Evolutionary conservation across 2,797 vertebrate species (phyloP).

Genomic region (Peromyscus nudipes): DNA sequence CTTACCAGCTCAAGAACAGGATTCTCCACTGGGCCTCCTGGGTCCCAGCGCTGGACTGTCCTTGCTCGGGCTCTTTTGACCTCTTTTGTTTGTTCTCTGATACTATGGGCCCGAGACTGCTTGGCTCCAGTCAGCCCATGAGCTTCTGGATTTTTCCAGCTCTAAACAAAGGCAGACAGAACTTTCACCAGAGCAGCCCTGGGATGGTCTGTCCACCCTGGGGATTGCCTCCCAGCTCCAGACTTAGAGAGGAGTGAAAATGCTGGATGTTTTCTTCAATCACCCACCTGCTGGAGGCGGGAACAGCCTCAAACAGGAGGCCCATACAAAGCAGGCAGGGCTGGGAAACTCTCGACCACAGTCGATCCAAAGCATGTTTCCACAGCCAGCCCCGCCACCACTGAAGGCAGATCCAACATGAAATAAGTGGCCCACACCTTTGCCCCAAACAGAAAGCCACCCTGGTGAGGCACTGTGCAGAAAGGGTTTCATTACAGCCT

Average conservation of each 20-base stretch:
- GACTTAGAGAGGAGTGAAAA: not conserved
- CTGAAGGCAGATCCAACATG: too few relatives aligned
- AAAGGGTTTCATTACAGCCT: not conserved
- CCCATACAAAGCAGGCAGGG: not conserved
- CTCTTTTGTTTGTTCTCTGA: not conserved
- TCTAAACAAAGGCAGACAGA: not conserved
- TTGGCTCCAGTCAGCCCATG: too few relatives aligned
- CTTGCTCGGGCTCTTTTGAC: rapidly evolving
- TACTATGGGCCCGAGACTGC: not conserved
- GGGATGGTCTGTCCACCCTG: not conserved
- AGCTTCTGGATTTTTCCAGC: not conserved
- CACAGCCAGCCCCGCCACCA: not conserved
- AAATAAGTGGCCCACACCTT: not conserved
- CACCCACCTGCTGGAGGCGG: not conserved
- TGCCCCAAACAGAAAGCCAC: not conserved
- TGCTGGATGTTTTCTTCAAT: not conserved
- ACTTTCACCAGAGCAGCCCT: not conserved
- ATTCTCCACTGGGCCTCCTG: not conserved
- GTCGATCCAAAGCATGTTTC: not conserved
- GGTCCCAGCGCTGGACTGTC: not conserved
- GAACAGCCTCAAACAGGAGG: not conserved
- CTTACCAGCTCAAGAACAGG: not conserved
- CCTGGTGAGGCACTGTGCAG: not conserved
- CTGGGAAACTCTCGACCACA: not conserved
- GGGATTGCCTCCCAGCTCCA: not conserved